Percentiles rank a stretch among this genome's conserved stretches.
phyloP scores from a whole-genome alignment of 2,888 invertebrate species.

The Mesorhabditis sp. region DNA sequence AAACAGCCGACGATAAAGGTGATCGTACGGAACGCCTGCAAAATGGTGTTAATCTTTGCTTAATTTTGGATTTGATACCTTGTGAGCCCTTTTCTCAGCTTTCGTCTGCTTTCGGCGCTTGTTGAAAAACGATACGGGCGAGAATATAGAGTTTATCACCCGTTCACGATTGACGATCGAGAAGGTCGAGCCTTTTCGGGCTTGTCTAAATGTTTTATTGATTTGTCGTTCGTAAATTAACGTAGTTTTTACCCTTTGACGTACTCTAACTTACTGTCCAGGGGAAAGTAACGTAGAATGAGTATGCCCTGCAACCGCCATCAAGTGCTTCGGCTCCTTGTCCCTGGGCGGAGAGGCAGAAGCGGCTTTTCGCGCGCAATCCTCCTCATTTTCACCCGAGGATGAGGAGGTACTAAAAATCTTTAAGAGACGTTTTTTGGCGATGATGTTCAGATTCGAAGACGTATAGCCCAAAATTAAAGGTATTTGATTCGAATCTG shows the following conservation, averaged over 20 bases:
- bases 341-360: background rate
- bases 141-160: slow-evolving; percentile 36
- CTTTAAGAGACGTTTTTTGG: background rate
- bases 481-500: too few species aligned
- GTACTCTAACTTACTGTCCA: background rate
- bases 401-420: background rate
- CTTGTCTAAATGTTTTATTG: slow-evolving; percentile 24
- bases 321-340: slow-evolving; percentile 1
- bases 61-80: slow-evolving; percentile 28
- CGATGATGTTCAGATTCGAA: too few species aligned
- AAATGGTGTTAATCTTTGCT: background rate
- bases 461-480: too few species aligned
- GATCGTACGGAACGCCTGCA: slow-evolving; percentile 47
- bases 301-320: background rate
- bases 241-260: too few species aligned
- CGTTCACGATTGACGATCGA: slow-evolving; percentile 38
- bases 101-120: slow-evolving; percentile 35
- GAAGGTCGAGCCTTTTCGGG: slow-evolving; percentile 43
- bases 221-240: background rate
- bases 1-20: slow-evolving; percentile 58
- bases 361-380: background rate
- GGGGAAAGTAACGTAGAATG: background rate
- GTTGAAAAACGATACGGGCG: slow-evolving; percentile 34
- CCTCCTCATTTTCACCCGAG: background rate
- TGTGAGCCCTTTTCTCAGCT: slow-evolving; percentile 56